Evolutionary conservation across 2,113 vertebrate genomes (phyloP).

Genomic region (Osmerus mordax): DNA sequence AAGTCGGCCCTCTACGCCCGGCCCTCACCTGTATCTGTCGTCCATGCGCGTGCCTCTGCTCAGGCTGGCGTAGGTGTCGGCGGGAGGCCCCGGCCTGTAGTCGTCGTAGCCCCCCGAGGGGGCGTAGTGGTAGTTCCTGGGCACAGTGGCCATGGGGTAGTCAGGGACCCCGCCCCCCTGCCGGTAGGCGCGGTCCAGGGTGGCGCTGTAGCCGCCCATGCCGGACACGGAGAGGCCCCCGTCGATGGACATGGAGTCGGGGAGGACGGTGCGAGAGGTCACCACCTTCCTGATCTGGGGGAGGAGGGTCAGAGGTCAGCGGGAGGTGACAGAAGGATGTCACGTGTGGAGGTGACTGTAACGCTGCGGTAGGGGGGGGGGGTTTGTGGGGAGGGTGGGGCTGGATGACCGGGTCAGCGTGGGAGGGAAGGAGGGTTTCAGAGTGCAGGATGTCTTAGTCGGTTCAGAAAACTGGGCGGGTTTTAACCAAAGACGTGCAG

Average conservation of each 20-base stretch:
- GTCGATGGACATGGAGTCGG: slow-evolving; percentile 69
- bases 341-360: too few species aligned
- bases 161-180: slow-evolving; percentile 62
- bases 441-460: too few species aligned
- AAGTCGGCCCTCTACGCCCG: background rate
- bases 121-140: slow-evolving; percentile 91
- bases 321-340: too few species aligned
- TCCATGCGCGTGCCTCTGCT: slow-evolving; percentile 87
- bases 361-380: too few species aligned
- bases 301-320: background rate
- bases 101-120: slow-evolving; percentile 80
- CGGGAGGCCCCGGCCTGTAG: slow-evolving; percentile 66
- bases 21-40: slow-evolving; percentile 80
- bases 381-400: too few species aligned
- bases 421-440: too few species aligned
- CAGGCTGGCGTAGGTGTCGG: slow-evolving; percentile 85
- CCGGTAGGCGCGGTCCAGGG: slow-evolving; percentile 88
- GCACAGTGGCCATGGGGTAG: slow-evolving; percentile 88
- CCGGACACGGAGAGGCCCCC: slow-evolving; percentile 69
- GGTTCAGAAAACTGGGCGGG: too few species aligned
- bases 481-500: too few species aligned
- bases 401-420: too few species aligned
- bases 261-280: slow-evolving; percentile 81
- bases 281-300: slow-evolving; percentile 89
- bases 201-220: slow-evolving; percentile 80